A percentile compares a stretch with the other conserved stretches of the same genome.
phyloP scores from a whole-genome alignment of 2,888 invertebrate species.

The Nasonovia ribisnigri region DNA sequence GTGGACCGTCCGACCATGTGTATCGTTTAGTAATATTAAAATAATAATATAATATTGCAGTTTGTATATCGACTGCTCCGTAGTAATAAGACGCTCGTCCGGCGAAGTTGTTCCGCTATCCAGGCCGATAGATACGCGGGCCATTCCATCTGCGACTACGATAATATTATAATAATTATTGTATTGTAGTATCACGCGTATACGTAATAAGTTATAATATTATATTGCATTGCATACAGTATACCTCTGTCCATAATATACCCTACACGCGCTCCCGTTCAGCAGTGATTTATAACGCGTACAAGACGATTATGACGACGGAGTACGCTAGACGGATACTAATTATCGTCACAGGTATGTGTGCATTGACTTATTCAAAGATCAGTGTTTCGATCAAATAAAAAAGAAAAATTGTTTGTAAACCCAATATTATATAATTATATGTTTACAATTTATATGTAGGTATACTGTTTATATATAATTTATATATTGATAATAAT shows the following conservation, averaged over 20 bases:
- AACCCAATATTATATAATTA: neutral
- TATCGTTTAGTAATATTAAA: neutral
- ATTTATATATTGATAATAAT: neutral
- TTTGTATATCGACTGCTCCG: neutral
- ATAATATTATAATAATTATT: neutral
- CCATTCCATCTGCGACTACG: neutral
- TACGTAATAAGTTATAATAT: neutral
- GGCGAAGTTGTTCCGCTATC: neutral
- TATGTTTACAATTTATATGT: neutral
- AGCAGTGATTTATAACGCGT: neutral
- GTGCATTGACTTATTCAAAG: neutral
- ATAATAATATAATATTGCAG: neutral
- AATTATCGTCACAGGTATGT: slow-evolving; percentile 24
- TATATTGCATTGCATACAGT: neutral
- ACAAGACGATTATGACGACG: neutral
- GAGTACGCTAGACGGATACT: slow-evolving; percentile 37
- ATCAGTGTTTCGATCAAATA: neutral
- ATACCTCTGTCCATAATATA: neutral
- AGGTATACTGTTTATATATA: neutral
- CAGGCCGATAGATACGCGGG: neutral
- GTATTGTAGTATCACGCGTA: neutral
- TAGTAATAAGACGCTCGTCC: neutral
- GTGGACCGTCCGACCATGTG: neutral
- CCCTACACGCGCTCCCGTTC: neutral
- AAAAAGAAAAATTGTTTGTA: neutral